Base-by-base conservation (phyloP, 2,797 vertebrate genomes). In the Gadopsis bispinosus region DNA sequence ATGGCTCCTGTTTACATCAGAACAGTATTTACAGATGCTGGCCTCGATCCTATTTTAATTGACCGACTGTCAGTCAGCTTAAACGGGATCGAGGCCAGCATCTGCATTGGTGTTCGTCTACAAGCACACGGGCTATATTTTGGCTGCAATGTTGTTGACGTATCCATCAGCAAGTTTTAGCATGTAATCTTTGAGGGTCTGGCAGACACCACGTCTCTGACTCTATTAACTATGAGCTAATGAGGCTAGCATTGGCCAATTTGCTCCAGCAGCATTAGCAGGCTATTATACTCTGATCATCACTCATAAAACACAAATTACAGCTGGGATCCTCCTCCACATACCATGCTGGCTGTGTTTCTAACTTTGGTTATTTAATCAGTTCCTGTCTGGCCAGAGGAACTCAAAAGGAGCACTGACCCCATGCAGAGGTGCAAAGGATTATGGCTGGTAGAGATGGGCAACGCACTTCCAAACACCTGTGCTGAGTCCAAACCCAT, bases 281-380 rank as follows among this genome's bases (percentile, higher is more conserved):
- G 61, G 7, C 67, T 73, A 71, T 87, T 61, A 81, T 54, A 33
- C 69, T 84, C 82, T 67, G 74, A 87, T 86, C 68, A 50, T 66
- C 56, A 43, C 71, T 74, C 77, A 86, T 73, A 74, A 72, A 87
- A 87, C 68, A 70, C 55, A 68, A 78, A 88, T 76, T 78, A 77
- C 75, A 54, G 55, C 56, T 17, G n/a, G 53, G 45, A 67, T 63
- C 35, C 66, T 59, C 55, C 41, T 43, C 54, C 33, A 29, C 53
- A 39, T 43, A 63, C 72, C 39, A 67, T 7, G 29, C 19, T 51
- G 61, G 66, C 80, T 53, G 1, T 39, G 56, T 69, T 67, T 39
- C n/a, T 5, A 19, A 62, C 41, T 73, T 41, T 4, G 3, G 2
- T 31, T 72, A 70, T 76, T 55, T 29, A 62, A 83, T 33, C 48